Conservation (phyloP, 1,140 invertebrate species). For the Philaenus spumarius region DNA sequence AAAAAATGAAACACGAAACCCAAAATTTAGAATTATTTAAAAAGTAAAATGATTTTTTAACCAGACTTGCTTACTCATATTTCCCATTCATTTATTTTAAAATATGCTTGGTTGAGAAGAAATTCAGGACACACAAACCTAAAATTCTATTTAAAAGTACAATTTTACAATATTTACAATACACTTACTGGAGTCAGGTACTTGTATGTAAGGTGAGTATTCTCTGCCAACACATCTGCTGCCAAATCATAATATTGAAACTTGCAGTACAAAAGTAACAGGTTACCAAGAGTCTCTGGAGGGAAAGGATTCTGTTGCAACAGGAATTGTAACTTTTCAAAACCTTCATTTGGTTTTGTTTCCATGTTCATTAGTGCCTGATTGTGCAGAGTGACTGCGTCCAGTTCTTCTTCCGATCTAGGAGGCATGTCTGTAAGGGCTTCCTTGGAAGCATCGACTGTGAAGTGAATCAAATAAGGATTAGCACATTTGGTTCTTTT, state of each 20-base stretch:
- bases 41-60: too few species aligned
- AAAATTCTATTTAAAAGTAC: too few species aligned
- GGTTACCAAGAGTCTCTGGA: constrained; percentile 95
- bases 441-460: constrained; percentile 86
- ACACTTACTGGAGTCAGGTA: constrained; percentile 82
- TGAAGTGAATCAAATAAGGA: too few species aligned
- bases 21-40: too few species aligned
- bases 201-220: constrained; percentile 94
- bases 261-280: constrained; percentile 92
- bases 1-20: too few species aligned
- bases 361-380: constrained; percentile 95
- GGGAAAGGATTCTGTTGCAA: constrained; percentile 95
- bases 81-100: too few species aligned
- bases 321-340: constrained; percentile 96
- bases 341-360: constrained; percentile 81
- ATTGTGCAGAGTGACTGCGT: constrained; percentile 97
- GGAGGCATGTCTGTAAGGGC: constrained; percentile 98
- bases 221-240: constrained; percentile 96
- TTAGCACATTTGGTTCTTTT: too few species aligned
- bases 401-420: constrained; percentile 91
- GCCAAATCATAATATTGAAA: constrained; percentile 97
- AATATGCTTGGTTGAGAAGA: too few species aligned
- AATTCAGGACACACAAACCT: too few species aligned
- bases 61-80: too few species aligned
- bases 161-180: too few species aligned